phyloP scores from a whole-genome alignment of 2,888 invertebrate species.

The Lasius platythorax region DNA sequence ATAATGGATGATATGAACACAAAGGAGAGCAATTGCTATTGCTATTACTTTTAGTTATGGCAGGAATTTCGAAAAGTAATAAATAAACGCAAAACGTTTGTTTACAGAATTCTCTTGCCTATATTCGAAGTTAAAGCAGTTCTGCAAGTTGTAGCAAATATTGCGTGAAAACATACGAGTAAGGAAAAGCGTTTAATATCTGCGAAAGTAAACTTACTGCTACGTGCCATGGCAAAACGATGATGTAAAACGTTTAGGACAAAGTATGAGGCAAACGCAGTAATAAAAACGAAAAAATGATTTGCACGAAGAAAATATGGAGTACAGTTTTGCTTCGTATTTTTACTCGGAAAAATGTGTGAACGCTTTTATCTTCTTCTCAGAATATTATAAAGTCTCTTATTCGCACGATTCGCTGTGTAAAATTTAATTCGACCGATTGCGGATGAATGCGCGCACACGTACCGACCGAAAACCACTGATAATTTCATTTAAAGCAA shows the following conservation, averaged over 20 bases:
- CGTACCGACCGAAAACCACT: constrained; percentile 5
- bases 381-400: background rate
- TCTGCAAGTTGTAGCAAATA: constrained; percentile 11
- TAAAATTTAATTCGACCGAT: constrained; percentile 10
- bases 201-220: background rate
- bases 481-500: constrained; percentile 31
- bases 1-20: background rate
- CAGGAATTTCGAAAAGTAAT: background rate
- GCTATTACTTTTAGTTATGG: constrained; percentile 20
- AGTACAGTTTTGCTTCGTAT: background rate
- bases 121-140: background rate
- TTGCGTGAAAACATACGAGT: background rate
- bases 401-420: background rate
- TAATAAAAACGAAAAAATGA: constrained; percentile 19
- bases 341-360: background rate
- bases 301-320: background rate
- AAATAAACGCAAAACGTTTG: constrained; percentile 5
- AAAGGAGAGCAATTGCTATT: background rate
- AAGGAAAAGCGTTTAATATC: background rate
- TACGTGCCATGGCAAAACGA: background rate
- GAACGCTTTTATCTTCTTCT: background rate
- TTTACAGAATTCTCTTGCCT: background rate
- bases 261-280: background rate
- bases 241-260: background rate
- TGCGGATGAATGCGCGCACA: background rate